These are phyloP conservation scores for Eucidaris tribuloides DNA, from an alignment of 35 echinoderm and acorn worm species.

Conservation along the genomic window DNA sequence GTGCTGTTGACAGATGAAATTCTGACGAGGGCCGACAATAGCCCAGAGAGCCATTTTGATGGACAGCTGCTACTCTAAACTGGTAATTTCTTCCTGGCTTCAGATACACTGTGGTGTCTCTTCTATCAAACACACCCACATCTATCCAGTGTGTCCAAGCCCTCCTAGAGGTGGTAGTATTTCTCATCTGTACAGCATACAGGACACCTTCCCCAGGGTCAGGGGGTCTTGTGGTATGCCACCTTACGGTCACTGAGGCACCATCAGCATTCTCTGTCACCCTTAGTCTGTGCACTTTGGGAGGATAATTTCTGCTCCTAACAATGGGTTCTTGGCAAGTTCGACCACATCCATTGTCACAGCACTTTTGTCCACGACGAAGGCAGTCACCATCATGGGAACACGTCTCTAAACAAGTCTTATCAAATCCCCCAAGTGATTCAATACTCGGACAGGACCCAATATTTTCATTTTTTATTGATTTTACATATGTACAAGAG, in stretches of 20 bases:
- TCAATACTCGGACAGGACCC: constrained; percentile 25
- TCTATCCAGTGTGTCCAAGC: constrained; percentile 40
- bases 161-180: constrained; percentile 49
- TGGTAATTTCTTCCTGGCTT: too few species aligned
- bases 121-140: constrained; percentile 53
- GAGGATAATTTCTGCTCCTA: constrained; percentile 40
- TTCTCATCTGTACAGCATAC: constrained; percentile 50
- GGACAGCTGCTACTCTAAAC: too few species aligned
- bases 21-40: too few species aligned
- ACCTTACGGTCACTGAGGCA: constrained; percentile 54
- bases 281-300: constrained; percentile 4
- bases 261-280: constrained; percentile 70
- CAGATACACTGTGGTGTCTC: too few species aligned
- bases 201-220: constrained; percentile 36
- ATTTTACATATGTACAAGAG: constrained; percentile 27
- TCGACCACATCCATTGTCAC: constrained; percentile 40
- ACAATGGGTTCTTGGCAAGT: constrained; percentile 44
- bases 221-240: constrained; percentile 11
- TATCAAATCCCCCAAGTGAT: constrained; percentile 13
- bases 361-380: constrained; percentile 22
- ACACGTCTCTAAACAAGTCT: constrained; percentile 36
- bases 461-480: constrained; percentile 11
- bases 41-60: too few species aligned
- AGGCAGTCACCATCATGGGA: constrained; percentile 29
- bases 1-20: too few species aligned